Conservation (phyloP, 2,113 vertebrate species). For the Spermophilus dauricus region DNA sequence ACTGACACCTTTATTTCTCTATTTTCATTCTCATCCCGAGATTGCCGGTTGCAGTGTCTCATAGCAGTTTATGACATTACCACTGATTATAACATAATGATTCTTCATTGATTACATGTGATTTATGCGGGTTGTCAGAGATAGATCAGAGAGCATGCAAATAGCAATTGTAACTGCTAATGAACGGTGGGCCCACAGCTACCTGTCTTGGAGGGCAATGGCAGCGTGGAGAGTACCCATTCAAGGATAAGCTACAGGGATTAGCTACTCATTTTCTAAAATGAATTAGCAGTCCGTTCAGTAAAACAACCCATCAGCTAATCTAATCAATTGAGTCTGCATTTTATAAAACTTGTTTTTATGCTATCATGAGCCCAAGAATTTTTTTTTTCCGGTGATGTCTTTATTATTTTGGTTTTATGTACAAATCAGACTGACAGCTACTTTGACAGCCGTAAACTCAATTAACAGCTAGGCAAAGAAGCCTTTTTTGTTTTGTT, state of each 20-base stretch:
- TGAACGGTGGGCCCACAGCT: neutral
- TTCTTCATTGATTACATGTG: neutral
- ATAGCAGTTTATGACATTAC: neutral
- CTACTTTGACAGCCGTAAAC: constrained; percentile 33
- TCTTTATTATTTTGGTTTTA: constrained; percentile 59
- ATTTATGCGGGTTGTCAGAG: neutral
- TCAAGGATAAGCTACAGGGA: neutral
- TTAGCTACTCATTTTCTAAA: constrained; percentile 1
- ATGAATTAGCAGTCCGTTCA: neutral
- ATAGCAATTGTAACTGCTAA: neutral
- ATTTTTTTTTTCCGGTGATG: neutral
- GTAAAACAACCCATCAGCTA: neutral
- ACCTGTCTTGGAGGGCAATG: neutral
- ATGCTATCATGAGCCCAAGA: neutral
- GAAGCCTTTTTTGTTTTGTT: neutral
- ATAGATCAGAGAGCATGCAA: neutral
- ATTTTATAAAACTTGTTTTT: constrained; percentile 6
- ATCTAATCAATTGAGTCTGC: neutral
- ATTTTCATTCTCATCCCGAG: constrained; percentile 44
- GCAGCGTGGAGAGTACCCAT: neutral
- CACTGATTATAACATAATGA: neutral
- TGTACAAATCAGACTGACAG: constrained; percentile 50
- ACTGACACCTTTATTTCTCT: constrained; percentile 56
- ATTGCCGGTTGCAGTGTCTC: neutral
- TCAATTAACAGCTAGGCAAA: constrained; percentile 63